Evolutionary conservation across 2,888 invertebrate species (phyloP), one percentile per base, ranked within the genome.

Genomic region (Drosophila mimica): DNA sequence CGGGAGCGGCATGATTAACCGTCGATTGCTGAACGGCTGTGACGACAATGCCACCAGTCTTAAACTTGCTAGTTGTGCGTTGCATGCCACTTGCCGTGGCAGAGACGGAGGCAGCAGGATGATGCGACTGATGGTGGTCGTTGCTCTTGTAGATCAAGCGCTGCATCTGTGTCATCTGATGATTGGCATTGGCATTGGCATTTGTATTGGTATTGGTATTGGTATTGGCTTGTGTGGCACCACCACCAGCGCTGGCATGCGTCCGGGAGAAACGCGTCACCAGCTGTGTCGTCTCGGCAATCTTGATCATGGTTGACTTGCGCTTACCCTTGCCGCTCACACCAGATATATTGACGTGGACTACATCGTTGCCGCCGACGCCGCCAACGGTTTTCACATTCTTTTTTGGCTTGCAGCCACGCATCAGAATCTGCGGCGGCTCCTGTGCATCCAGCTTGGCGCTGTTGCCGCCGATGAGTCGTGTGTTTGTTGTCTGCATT

Each of bases 11-110:
- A 46, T 48, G 46, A 60, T 52, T 52, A 7, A 3, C 52, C 5
- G 38, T 25, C 0, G 81, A 80, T 30, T 84, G 79, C 31, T 92
- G 92, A 8, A 90, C 89, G 3, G 95, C 95, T 15, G 95, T 94
- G 34, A 95, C 94, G 0, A 95, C 94, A 73, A 95, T 93, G 28
- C 95, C 95, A 69, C 94, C 93, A 79, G 95, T 95, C 83, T 94
- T 94, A 83, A 95, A 95, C 73, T 94, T 94, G 67, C 72, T 77
- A 5, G 83, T 34, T 28, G 63, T 30, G 15, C 64, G 68, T 46
- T 69, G 63, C 20, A 63, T 36, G 8, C 67, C 71, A 31, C 78
- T 57, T n/a, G 57, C 57, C 9, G 43, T 15, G 31, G 43, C 51
- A n/a, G 51, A 31, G 11, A 64, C 73, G 0, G 71, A 57, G 9